Evolutionary conservation across 1,140 invertebrate species (phyloP).

Genomic region (Caerostris extrusa): DNA sequence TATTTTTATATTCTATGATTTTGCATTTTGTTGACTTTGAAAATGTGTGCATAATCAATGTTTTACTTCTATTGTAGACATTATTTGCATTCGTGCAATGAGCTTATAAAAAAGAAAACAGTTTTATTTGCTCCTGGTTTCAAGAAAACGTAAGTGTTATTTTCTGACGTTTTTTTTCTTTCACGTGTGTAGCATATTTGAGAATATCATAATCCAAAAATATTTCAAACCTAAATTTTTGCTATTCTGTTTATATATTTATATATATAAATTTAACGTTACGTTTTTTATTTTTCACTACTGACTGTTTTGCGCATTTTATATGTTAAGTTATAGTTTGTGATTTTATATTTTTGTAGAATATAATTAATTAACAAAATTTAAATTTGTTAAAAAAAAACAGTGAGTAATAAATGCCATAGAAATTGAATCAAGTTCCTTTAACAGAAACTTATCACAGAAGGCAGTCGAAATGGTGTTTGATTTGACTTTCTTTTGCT

Average conservation of each 20-base stretch:
- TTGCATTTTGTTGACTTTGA: too few relatives aligned
- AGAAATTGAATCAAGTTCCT: background rate
- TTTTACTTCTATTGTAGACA: slow-evolving; percentile 45
- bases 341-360: too few relatives aligned
- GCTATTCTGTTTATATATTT: too few relatives aligned
- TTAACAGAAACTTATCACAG: slow-evolving; percentile 68
- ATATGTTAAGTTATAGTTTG: background rate
- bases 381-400: background rate
- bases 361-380: background rate
- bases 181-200: too few relatives aligned
- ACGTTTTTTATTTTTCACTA: too few relatives aligned
- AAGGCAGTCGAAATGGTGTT: slow-evolving; percentile 68
- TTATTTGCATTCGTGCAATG: slow-evolving; percentile 67
- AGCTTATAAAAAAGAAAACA: slow-evolving; percentile 75
- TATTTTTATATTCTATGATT: too few relatives aligned
- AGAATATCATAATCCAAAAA: too few relatives aligned
- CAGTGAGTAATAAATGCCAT: background rate
- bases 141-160: slow-evolving; percentile 76
- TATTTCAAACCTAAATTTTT: too few relatives aligned
- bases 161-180: background rate
- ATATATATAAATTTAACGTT: too few relatives aligned
- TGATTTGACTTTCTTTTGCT: slow-evolving; percentile 67
- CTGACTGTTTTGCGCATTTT: background rate
- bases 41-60: background rate
- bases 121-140: slow-evolving; percentile 70